Percentiles rank a stretch among this genome's conserved stretches.
phyloP scores from a whole-genome alignment of 2,797 vertebrate genomes.

The Remorina albescens region DNA sequence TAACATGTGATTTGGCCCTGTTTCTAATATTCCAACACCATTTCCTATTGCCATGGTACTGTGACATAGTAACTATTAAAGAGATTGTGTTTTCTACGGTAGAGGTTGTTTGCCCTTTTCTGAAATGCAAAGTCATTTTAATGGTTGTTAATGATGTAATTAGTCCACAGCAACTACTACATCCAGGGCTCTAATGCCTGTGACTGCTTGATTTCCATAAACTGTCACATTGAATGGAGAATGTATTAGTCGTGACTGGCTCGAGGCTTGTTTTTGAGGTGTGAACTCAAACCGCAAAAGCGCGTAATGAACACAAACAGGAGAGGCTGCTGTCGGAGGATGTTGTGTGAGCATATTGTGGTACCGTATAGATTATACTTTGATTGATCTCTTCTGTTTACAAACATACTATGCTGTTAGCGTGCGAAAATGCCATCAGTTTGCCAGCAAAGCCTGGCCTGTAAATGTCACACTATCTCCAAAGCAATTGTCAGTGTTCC shows the following conservation, averaged over 20 bases:
- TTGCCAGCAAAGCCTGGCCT: slow-evolving; percentile 20
- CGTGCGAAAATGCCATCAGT: slow-evolving; percentile 18
- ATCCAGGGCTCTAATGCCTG: slow-evolving; percentile 42
- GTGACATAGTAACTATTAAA: slow-evolving; percentile 57
- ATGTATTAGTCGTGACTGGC: slow-evolving; percentile 57
- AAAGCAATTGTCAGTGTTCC: slow-evolving; percentile 18
- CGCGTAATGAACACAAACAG: slow-evolving; percentile 48
- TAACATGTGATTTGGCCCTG: slow-evolving; percentile 69
- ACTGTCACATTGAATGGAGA: slow-evolving; percentile 59
- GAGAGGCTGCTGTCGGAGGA: slow-evolving; percentile 21
- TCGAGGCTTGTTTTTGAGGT: slow-evolving; percentile 48
- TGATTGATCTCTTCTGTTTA: slow-evolving; percentile 46
- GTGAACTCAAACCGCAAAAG: slow-evolving; percentile 43
- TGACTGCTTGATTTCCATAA: slow-evolving; percentile 63
- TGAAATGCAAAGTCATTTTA: slow-evolving; percentile 72
- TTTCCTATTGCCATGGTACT: slow-evolving; percentile 47
- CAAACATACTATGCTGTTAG: slow-evolving; percentile 3
- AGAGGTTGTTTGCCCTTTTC: slow-evolving; percentile 72
- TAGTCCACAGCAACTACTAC: slow-evolving; percentile 44
- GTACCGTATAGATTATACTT: slow-evolving; percentile 33
- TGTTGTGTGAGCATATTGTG: slow-evolving; percentile 29
- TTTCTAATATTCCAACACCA: slow-evolving; percentile 64
- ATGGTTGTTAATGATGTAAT: slow-evolving; percentile 70
- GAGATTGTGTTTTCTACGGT: slow-evolving; percentile 59
- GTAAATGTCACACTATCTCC: slow-evolving; percentile 38